A percentile compares a stretch with the other conserved stretches of the same genome.
Conservation (phyloP, 2,113 vertebrate species). For the Panthera uncia region DNA sequence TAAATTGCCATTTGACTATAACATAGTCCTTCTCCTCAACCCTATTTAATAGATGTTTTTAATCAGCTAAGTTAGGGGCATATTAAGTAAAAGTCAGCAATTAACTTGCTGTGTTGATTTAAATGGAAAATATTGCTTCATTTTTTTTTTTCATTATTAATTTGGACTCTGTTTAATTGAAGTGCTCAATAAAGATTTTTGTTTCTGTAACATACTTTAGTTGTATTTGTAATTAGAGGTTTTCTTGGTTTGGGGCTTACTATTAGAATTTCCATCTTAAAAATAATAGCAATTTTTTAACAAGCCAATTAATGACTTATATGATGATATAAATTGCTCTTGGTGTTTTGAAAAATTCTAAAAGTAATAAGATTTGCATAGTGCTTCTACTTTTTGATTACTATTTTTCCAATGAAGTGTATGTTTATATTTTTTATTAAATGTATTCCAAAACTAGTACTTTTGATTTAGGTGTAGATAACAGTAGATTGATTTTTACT, state of each 20-base stretch:
- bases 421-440: constrained; percentile 12
- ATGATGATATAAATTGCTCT: constrained; percentile 25
- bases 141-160: constrained; percentile 65
- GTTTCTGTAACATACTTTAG: constrained; percentile 34
- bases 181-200: constrained; percentile 64
- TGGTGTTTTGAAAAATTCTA: neutral
- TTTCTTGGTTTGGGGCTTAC: constrained; percentile 55
- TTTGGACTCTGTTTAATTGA: constrained; percentile 43
- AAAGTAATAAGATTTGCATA: neutral
- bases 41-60: constrained; percentile 57
- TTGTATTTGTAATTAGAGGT: constrained; percentile 50
- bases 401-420: neutral
- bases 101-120: constrained; percentile 41
- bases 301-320: constrained; percentile 43
- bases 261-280: constrained; percentile 58
- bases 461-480: neutral
- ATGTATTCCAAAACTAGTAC: neutral
- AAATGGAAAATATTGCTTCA: constrained; percentile 60
- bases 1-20: constrained; percentile 45
- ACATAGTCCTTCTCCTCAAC: constrained; percentile 28
- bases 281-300: constrained; percentile 52
- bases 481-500: neutral
- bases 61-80: constrained; percentile 34
- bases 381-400: neutral
- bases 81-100: constrained; percentile 48